Base-by-base conservation (phyloP, 1,140 invertebrate genomes). In the Hypsibius dujardini region DNA sequence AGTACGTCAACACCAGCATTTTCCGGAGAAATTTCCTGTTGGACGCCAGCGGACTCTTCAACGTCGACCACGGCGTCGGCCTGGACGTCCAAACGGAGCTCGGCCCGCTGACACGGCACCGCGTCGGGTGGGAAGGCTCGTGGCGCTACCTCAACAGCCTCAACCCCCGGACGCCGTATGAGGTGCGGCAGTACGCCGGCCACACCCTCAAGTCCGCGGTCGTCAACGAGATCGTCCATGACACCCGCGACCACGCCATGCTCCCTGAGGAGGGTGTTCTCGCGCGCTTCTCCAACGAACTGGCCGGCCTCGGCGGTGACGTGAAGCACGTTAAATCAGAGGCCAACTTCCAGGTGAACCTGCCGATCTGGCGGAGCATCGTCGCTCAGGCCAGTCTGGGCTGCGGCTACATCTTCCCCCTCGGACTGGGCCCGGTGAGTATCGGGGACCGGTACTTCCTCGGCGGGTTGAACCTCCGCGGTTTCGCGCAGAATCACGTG, bases 391-490 rank as follows among this genome's bases (percentile, higher is more conserved):
- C 12, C 12, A 67, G 12, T 0, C 42, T 67, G 7, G 62, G 62
- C 3, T 67, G 62, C 3, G 62, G 62, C 45, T 42, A 67, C 12
- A 42, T 67, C 12, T 7, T 45, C 12, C 62, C 62, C 3, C 3
- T 67, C 12, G 42, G 12, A 12, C 12, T 45, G 12, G 45, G 42
- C 7, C 62, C 62, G 12, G 62, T 67, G 3, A 67, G 42, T 42
- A 67, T 67, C 45, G 12, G 12, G 3, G 62, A 67, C 45, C 12
- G 62, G 12, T 67, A 67, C 62, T 67, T 67, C 45, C 62, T 67
- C 62, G 62, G 62, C 62, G 62, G 62, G 62, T 42, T 67, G 62
- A 67, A 67, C 62, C 45, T 67, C 45, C 62, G 62, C 3, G 62
- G 62, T 12, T 67, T 67, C 62, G 42, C 62, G 7, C 62, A 67